Evolutionary conservation across 1,140 invertebrate species (phyloP).

Genomic region (Drosophila kikkawai): DNA sequence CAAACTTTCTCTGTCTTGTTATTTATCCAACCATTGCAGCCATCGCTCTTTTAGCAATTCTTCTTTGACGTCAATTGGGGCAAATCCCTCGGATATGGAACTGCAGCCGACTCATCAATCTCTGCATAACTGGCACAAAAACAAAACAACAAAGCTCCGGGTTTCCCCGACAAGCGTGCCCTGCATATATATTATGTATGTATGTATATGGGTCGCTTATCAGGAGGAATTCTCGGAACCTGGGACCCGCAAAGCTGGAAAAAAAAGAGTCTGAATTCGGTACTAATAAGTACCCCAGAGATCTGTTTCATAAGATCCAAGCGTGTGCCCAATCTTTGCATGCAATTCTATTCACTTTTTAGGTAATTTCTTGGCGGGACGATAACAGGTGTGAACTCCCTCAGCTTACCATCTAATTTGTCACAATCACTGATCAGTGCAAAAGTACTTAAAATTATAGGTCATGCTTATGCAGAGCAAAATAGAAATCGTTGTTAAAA

Average conservation of each 20-base stretch:
- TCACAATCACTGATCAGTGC: not conserved
- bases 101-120: constrained; percentile 26
- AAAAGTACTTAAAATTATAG: constrained; percentile 10
- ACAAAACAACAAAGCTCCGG: constrained; percentile 17
- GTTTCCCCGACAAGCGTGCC: constrained; percentile 30
- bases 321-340: not conserved
- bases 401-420: constrained; percentile 9
- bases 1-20: constrained; percentile 40
- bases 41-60: constrained; percentile 32
- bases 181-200: constrained; percentile 1
- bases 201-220: constrained; percentile 32
- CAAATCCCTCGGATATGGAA: constrained; percentile 31
- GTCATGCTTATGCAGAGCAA: constrained; percentile 30
- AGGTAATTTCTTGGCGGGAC: not conserved
- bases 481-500: not conserved
- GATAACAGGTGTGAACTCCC: constrained; percentile 22
- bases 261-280: not conserved
- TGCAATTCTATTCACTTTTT: not conserved
- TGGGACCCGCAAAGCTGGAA: not conserved
- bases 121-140: constrained; percentile 24
- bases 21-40: constrained; percentile 21
- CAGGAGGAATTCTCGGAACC: constrained; percentile 39
- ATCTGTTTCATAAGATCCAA: not conserved
- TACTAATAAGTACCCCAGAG: not conserved
- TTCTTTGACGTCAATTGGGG: constrained; percentile 45